phyloP scores from a whole-genome alignment of 2,797 vertebrate species.

The Argentina silus region DNA sequence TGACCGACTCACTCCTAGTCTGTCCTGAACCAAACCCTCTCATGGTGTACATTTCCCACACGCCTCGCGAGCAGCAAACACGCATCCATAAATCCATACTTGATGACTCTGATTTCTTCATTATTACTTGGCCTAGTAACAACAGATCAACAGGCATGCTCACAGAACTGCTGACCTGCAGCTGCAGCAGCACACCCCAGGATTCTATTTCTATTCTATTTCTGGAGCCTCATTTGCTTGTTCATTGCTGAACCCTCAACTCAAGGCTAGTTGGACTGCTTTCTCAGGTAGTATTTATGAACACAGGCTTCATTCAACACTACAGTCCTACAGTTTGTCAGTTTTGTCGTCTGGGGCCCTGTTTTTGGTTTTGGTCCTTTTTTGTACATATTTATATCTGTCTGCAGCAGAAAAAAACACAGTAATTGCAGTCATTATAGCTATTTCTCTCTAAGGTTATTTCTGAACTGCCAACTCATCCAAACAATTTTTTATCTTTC shows the following conservation, averaged over 20 bases:
- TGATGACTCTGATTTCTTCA: conserved; percentile 60
- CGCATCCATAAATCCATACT: conserved; percentile 60
- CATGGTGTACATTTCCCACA: conserved; percentile 53
- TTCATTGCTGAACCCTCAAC: conserved; percentile 57
- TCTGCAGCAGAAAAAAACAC: conserved; percentile 7
- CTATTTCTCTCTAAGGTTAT: conserved; percentile 9
- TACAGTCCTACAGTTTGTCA: conserved; percentile 19
- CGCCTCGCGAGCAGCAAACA: conserved; percentile 34
- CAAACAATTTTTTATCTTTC: not conserved
- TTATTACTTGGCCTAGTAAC: conserved; percentile 45
- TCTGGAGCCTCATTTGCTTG: conserved; percentile 61
- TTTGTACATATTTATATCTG: conserved; percentile 16
- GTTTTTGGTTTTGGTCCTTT: not conserved
- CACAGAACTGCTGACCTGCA: conserved; percentile 42
- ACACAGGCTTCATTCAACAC: not conserved
- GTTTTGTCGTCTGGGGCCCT: conserved; percentile 7
- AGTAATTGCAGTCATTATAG: conserved; percentile 10
- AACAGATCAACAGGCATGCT: conserved; percentile 41
- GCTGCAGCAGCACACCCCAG: conserved; percentile 33
- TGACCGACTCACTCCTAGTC: conserved; percentile 25
- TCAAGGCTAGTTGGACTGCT: conserved; percentile 49
- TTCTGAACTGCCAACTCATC: conserved; percentile 8
- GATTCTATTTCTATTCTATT: conserved; percentile 69
- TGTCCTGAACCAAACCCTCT: conserved; percentile 39
- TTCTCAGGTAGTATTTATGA: conserved; percentile 27